Conservation (phyloP, 2,113 vertebrate species). For the Oncorhynchus gorbuscha region DNA sequence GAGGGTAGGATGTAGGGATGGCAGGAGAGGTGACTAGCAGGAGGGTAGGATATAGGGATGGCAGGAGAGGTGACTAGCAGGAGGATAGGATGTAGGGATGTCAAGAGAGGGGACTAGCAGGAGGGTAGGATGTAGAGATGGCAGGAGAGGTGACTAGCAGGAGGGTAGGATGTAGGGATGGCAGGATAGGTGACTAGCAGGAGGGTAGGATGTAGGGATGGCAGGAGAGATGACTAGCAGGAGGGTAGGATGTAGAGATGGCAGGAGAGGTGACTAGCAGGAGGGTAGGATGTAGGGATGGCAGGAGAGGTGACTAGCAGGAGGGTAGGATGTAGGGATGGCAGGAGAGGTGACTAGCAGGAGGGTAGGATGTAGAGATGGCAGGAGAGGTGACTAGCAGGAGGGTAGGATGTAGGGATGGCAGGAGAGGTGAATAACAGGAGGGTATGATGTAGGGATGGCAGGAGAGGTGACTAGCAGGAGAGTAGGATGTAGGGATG, state of each 20-base stretch:
- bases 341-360: conserved; percentile 21
- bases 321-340: conserved; percentile 30
- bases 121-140: conserved; percentile 31
- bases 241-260: conserved; percentile 31
- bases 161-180: conserved; percentile 30
- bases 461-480: conserved; percentile 21
- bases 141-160: conserved; percentile 21
- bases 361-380: conserved; percentile 31
- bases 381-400: conserved; percentile 21
- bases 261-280: conserved; percentile 21
- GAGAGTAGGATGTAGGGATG: conserved; percentile 30
- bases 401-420: conserved; percentile 30
- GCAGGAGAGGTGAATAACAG: conserved; percentile 21
- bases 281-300: conserved; percentile 30
- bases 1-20: conserved; percentile 30
- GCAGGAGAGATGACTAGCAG: conserved; percentile 21
- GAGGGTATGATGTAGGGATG: conserved; percentile 30
- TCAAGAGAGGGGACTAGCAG: conserved; percentile 20
- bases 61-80: conserved; percentile 21
- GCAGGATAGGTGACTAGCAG: conserved; percentile 20
- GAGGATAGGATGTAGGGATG: conserved; percentile 30
- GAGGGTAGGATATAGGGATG: conserved; percentile 30
- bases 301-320: conserved; percentile 21
- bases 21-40: conserved; percentile 21
- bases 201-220: conserved; percentile 30